phyloP scores from a whole-genome alignment of 2,888 invertebrate species.

The Caenorhabditis panamensis region DNA sequence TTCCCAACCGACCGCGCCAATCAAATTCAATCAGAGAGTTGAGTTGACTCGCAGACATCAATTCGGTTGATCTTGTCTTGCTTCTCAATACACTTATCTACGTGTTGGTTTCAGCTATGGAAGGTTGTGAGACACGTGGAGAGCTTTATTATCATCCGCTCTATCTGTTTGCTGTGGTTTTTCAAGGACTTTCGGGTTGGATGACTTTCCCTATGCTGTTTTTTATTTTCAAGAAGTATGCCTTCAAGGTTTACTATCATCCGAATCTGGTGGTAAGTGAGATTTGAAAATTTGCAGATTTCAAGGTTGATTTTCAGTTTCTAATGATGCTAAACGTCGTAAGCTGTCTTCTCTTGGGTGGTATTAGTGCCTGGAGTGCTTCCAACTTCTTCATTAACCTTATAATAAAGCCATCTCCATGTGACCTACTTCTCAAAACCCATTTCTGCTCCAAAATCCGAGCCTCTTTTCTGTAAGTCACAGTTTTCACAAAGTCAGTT shows the following conservation, averaged over 20 bases:
- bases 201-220: slow-evolving; percentile 40
- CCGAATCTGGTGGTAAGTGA: slow-evolving; percentile 46
- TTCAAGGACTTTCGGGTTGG: slow-evolving; percentile 39
- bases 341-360: slow-evolving; percentile 38
- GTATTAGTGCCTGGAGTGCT: slow-evolving; percentile 31
- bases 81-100: not conserved
- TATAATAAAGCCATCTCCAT: slow-evolving; percentile 31
- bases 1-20: not conserved
- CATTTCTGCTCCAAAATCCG: slow-evolving; percentile 44
- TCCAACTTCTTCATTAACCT: slow-evolving; percentile 39
- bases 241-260: slow-evolving; percentile 52
- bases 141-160: slow-evolving; percentile 35
- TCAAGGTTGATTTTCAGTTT: slow-evolving; percentile 24
- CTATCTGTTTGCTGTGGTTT: slow-evolving; percentile 35
- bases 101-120: slow-evolving; percentile 40
- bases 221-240: slow-evolving; percentile 45
- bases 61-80: not conserved
- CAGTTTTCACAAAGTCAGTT: not conserved
- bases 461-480: slow-evolving; percentile 41
- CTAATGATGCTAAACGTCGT: slow-evolving; percentile 39
- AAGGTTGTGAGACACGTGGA: slow-evolving; percentile 41
- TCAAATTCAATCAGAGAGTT: not conserved
- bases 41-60: not conserved
- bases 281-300: not conserved
- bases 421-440: slow-evolving; percentile 49